These are phyloP conservation scores for Amblyteles armatorius DNA, from an alignment of 2,888 invertebrate genomes.

Conservation along the genomic window DNA sequence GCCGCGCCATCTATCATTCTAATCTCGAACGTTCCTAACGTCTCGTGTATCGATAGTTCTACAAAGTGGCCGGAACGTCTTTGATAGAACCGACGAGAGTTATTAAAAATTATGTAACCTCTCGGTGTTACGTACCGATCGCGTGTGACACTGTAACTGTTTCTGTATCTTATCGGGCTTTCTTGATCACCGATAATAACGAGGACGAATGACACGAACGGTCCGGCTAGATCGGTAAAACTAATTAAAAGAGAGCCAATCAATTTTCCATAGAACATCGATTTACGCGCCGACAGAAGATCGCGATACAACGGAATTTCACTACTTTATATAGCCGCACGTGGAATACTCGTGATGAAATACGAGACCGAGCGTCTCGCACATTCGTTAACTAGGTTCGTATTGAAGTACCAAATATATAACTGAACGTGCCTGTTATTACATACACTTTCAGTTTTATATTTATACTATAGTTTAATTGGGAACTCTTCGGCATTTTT, in stretches of 20 bases:
- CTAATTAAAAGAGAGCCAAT: not conserved
- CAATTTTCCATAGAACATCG: not conserved
- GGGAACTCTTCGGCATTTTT: not conserved
- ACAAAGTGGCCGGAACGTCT: not conserved
- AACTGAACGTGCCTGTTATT: too few species aligned
- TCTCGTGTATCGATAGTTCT: constrained; percentile 9
- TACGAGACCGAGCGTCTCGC: not conserved
- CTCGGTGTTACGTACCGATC: constrained; percentile 11
- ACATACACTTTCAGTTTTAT: too few species aligned
- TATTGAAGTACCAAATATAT: too few species aligned
- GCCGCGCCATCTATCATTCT: not conserved
- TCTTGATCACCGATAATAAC: constrained; percentile 10
- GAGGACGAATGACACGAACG: not conserved
- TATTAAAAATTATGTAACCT: not conserved
- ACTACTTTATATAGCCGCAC: not conserved
- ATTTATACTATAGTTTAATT: not conserved
- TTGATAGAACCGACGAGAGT: not conserved
- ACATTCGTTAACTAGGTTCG: not conserved
- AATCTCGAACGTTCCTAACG: constrained; percentile 9
- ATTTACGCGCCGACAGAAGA: constrained; percentile 1
- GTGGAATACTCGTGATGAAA: constrained; percentile 5
- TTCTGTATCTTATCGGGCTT: constrained; percentile 35
- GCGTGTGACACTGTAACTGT: constrained; percentile 26
- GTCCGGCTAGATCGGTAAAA: not conserved
- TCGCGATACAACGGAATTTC: constrained; percentile 5